phyloP scores from a whole-genome alignment of 2,113 vertebrate species.

The Scophthalmus maximus region DNA sequence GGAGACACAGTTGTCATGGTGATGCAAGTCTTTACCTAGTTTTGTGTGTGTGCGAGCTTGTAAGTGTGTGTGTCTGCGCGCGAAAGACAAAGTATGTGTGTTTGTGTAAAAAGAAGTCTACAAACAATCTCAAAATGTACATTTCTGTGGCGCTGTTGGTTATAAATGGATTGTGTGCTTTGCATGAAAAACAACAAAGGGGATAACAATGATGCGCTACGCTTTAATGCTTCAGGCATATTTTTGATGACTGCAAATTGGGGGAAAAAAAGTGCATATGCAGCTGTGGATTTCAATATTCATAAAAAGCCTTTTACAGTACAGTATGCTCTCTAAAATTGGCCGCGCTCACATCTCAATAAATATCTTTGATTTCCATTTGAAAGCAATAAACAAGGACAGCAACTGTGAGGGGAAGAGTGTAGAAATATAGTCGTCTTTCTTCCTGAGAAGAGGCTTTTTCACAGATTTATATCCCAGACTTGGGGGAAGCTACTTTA shows the following conservation, averaged over 20 bases:
- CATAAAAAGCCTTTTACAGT: conserved; percentile 63
- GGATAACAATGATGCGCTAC: conserved; percentile 53
- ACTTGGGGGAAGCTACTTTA: conserved; percentile 30
- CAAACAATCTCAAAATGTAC: conserved; percentile 50
- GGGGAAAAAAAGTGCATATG: conserved; percentile 49
- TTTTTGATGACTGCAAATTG: conserved; percentile 71
- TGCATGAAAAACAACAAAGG: conserved; percentile 66
- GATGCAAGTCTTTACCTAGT: conserved; percentile 58
- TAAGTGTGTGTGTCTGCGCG: conserved; percentile 22
- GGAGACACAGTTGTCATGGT: conserved; percentile 74
- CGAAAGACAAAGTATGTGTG: conserved; percentile 2
- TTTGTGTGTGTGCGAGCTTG: conserved; percentile 9
- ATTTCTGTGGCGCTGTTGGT: conserved; percentile 27
- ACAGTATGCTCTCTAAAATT: conserved; percentile 57
- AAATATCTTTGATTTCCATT: conserved; percentile 69
- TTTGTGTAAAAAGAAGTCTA: conserved; percentile 42
- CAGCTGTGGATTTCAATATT: conserved; percentile 65
- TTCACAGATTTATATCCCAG: conserved; percentile 49
- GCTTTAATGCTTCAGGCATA: conserved; percentile 67
- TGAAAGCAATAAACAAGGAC: conserved; percentile 61
- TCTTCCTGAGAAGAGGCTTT: conserved; percentile 46
- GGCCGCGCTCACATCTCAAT: conserved; percentile 53
- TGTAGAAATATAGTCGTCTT: conserved; percentile 24
- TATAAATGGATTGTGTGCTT: conserved; percentile 64
- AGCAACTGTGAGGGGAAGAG: conserved; percentile 34